Conservation (phyloP, 2,888 invertebrate genomes). For the Drosophila cognata region DNA sequence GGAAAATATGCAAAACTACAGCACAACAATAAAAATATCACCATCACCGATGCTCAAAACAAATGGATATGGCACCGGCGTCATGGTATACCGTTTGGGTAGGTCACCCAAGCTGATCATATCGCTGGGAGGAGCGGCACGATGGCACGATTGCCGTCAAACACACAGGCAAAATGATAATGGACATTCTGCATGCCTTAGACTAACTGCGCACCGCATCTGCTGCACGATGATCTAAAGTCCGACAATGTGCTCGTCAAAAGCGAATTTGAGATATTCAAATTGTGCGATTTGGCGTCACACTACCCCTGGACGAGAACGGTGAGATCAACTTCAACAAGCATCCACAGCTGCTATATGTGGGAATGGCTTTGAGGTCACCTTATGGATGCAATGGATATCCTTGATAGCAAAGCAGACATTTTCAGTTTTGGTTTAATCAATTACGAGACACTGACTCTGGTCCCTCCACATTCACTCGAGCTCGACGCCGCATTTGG, state of each 20-base stretch:
- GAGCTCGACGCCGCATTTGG: slow-evolving; percentile 59
- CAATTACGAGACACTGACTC: slow-evolving; percentile 92
- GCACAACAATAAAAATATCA: slow-evolving; percentile 87
- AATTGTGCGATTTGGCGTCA: slow-evolving; percentile 94
- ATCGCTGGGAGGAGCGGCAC: slow-evolving; percentile 88
- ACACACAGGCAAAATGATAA: slow-evolving; percentile 88
- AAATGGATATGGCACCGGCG: slow-evolving; percentile 92
- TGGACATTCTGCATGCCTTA: slow-evolving; percentile 89
- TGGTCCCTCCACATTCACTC: slow-evolving; percentile 89
- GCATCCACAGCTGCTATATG: slow-evolving; percentile 87
- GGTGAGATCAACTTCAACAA: slow-evolving; percentile 87
- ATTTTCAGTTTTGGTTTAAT: slow-evolving; percentile 92
- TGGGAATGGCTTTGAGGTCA: slow-evolving; percentile 91
- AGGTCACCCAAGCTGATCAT: slow-evolving; percentile 89
- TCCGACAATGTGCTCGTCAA: slow-evolving; percentile 93
- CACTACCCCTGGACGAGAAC: slow-evolving; percentile 88
- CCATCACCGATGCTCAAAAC: slow-evolving; percentile 90
- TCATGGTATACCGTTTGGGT: slow-evolving; percentile 91
- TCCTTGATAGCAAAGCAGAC: slow-evolving; percentile 90
- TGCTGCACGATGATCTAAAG: slow-evolving; percentile 94
- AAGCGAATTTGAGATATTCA: slow-evolving; percentile 90
- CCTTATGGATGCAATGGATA: slow-evolving; percentile 88
- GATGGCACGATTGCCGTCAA: slow-evolving; percentile 88
- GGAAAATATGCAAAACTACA: slow-evolving; percentile 68
- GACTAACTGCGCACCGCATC: slow-evolving; percentile 91